A percentile compares a stretch with the other conserved stretches of the same genome.
These are phyloP conservation scores for Sebastes fasciatus DNA, from an alignment of 2,113 vertebrate species.

Conservation along the genomic window DNA sequence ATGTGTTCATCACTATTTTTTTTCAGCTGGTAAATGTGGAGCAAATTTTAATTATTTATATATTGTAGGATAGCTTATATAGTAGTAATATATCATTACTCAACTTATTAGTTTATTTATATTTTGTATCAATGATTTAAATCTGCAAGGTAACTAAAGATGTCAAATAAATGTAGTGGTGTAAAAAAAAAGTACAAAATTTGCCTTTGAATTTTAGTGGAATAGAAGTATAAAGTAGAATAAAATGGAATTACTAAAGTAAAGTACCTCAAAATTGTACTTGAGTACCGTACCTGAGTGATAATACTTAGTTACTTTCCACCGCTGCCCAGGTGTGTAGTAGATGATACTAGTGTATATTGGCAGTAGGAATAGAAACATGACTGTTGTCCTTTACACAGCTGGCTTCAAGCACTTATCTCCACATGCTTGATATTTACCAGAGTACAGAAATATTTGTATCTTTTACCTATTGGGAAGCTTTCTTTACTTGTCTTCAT, in stretches of 20 bases:
- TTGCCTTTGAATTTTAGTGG: too few species aligned
- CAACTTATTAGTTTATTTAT: neutral
- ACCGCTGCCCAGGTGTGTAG: neutral
- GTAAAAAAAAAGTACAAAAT: neutral
- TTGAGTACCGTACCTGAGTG: neutral
- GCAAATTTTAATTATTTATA: neutral
- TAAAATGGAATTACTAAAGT: neutral
- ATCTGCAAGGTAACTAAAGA: neutral
- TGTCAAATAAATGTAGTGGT: neutral
- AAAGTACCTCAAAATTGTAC: neutral
- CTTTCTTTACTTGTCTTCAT: slow-evolving; percentile 14
- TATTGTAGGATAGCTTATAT: neutral
- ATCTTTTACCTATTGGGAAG: neutral
- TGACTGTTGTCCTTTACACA: neutral
- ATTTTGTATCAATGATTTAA: neutral
- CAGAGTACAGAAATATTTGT: neutral
- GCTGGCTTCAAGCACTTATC: neutral
- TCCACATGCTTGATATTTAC: slow-evolving; percentile 2
- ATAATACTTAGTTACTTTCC: neutral
- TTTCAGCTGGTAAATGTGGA: neutral
- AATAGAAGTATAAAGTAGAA: neutral
- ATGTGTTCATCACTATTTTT: too few species aligned
- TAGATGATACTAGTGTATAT: neutral
- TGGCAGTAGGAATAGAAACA: neutral
- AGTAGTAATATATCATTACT: neutral